Evolutionary conservation across 2,797 vertebrate genomes (phyloP).

Genomic region (Microcaecilia unicolor): DNA sequence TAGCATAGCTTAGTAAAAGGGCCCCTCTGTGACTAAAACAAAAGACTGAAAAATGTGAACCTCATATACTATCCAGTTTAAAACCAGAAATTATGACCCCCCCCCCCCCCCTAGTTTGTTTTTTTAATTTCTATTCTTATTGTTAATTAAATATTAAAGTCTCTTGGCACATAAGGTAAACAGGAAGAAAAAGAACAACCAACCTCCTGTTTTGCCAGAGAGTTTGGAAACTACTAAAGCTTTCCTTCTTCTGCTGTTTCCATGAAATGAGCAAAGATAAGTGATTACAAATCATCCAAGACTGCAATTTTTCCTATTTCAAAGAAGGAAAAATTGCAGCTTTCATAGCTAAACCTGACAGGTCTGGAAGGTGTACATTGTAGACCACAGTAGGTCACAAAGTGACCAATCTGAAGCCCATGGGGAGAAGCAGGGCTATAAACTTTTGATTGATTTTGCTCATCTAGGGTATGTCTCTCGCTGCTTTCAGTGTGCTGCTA

Average conservation of each 20-base stretch:
- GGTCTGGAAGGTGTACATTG: slow-evolving; percentile 3
- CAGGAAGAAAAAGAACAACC: not conserved
- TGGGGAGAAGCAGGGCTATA: not conserved
- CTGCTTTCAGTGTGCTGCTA: not conserved
- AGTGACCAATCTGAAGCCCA: slow-evolving; percentile 1
- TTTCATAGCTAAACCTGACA: slow-evolving; percentile 7
- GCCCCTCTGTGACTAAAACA: too few relatives aligned
- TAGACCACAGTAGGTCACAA: not conserved
- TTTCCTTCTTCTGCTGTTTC: slow-evolving; percentile 20
- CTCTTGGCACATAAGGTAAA: slow-evolving; percentile 10
- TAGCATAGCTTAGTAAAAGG: too few relatives aligned
- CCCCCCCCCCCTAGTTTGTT: too few relatives aligned
- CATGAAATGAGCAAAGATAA: slow-evolving; percentile 24
- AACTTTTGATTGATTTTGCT: not conserved
- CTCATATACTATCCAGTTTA: slow-evolving; percentile 2
- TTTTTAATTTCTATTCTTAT: slow-evolving; percentile 17
- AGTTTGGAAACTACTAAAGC: slow-evolving; percentile 3
- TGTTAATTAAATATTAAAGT: slow-evolving; percentile 26
- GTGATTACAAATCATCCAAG: slow-evolving; percentile 19
- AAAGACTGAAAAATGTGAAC: slow-evolving; percentile 3
- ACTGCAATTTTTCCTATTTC: not conserved
- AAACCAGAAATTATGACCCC: not conserved
- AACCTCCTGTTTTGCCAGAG: slow-evolving; percentile 25
- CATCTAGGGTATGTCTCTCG: not conserved
- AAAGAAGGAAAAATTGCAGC: slow-evolving; percentile 3